Evolutionary conservation across 2,888 invertebrate genomes (phyloP).

Genomic region (Melanostoma scalare): DNA sequence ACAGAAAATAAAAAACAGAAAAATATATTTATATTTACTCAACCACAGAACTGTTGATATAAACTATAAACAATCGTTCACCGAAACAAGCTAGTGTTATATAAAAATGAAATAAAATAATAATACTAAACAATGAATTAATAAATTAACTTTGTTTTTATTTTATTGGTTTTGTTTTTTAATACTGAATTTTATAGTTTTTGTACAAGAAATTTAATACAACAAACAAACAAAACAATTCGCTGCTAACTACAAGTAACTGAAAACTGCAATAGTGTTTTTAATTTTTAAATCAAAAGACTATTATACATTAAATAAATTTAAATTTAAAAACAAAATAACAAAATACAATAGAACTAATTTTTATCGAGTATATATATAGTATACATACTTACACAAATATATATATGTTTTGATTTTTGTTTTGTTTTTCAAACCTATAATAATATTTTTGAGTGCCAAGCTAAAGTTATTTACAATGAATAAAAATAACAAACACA

Average conservation of each 20-base stretch:
- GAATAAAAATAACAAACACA: conserved; percentile 17
- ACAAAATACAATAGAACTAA: conserved; percentile 58
- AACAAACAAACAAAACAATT: conserved; percentile 52
- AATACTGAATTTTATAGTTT: conserved; percentile 39
- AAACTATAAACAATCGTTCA: conserved; percentile 73
- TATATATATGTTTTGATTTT: conserved; percentile 15
- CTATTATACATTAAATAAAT: conserved; percentile 65
- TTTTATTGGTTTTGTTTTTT: conserved; percentile 15
- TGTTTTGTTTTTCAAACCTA: conserved; percentile 62
- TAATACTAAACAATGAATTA: conserved; percentile 18
- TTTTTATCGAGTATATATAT: conserved; percentile 49
- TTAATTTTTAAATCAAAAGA: conserved; percentile 58
- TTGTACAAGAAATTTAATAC: conserved; percentile 41
- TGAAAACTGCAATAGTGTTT: conserved; percentile 72
- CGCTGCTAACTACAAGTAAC: conserved; percentile 70
- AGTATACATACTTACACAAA: neutral
- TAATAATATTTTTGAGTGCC: conserved; percentile 79
- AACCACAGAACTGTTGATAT: conserved; percentile 71
- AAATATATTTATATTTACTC: conserved; percentile 72
- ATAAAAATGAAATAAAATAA: conserved; percentile 26
- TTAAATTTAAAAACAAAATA: conserved; percentile 21
- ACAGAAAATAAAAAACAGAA: conserved; percentile 52
- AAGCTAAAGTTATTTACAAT: conserved; percentile 77
- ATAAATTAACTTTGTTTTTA: conserved; percentile 32
- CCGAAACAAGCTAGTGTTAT: conserved; percentile 71